Evolutionary conservation across 2,888 invertebrate species (phyloP).

Genomic region (Malacosoma neustria): DNA sequence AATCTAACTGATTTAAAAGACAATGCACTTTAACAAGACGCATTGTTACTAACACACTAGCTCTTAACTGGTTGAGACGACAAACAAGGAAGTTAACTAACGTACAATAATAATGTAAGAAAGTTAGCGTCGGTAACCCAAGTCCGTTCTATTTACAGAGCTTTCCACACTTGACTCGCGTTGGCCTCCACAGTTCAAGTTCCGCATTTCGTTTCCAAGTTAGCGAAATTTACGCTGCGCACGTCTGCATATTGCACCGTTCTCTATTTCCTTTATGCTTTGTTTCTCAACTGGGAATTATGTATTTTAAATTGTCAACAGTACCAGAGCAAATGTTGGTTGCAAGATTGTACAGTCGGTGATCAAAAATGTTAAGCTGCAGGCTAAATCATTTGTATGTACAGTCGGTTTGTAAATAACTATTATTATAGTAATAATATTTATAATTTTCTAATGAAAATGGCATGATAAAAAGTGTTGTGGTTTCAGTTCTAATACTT

Average conservation of each 20-base stretch:
- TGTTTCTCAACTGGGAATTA: slow-evolving; percentile 20
- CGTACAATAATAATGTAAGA: slow-evolving; percentile 38
- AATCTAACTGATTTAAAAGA: too few relatives aligned
- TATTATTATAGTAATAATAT: too few relatives aligned
- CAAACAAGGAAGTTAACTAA: slow-evolving; percentile 39
- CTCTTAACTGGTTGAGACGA: slow-evolving; percentile 18
- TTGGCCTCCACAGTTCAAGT: slow-evolving; percentile 46
- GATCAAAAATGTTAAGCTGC: too few relatives aligned
- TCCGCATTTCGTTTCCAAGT: slow-evolving; percentile 55
- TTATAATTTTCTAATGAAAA: too few relatives aligned
- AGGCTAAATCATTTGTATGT: too few relatives aligned
- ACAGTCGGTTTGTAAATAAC: too few relatives aligned
- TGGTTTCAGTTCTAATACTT: too few relatives aligned
- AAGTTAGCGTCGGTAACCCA: slow-evolving; percentile 27
- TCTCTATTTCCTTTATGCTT: slow-evolving; percentile 31
- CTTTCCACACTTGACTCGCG: slow-evolving; percentile 48
- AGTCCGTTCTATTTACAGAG: slow-evolving; percentile 41
- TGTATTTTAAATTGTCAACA: too few relatives aligned
- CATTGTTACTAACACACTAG: not conserved
- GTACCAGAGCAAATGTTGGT: too few relatives aligned
- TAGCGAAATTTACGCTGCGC: slow-evolving; percentile 54
- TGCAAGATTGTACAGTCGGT: too few relatives aligned
- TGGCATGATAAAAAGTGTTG: too few relatives aligned
- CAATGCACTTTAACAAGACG: not conserved
- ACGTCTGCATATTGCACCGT: slow-evolving; percentile 47